Base-by-base conservation (phyloP, 2,888 invertebrate species). In the Drosophila nr. perissopoda region DNA sequence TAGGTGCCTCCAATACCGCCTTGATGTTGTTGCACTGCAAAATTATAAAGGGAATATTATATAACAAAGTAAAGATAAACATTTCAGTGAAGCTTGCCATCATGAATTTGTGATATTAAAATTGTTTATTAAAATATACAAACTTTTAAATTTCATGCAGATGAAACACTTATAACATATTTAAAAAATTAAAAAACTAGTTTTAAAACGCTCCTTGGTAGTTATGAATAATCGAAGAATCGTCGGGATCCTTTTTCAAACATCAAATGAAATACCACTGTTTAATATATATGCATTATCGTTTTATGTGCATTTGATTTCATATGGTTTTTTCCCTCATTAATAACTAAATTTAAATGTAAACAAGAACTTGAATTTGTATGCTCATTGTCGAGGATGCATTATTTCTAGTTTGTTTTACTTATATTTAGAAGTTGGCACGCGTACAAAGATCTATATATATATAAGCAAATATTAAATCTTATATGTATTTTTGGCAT, bases 1-100 rank as follows among this genome's bases (percentile, higher is more conserved):
- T 89, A 89, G 78, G 84, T 76, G 78, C 88, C 89, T 72, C 83
- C 85, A 34, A 82, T 70, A 67, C 91, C 92, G 82, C 92, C 92
- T 78, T 90, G 90, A 80, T 89, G 91, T 84, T 90, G 90, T 79
- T 88, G 84, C 66, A 90, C 90, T 91, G 83, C 21, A 82, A 84
- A 80, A 71, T 76, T 62, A 65, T 71, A 68, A 66, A 16, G 34
- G 54, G 16, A 40, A 70, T 27, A 42, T 16, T 60, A 48, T 74
- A 25, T 2, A 42, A 27, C 25, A 34, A 40, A 31, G n/a, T 33
- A 54, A 34, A 38, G 27, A 27, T 36, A 16, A 21, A 18, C 18
- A 38, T 38, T 21, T 42, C 10, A 27, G 11, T 46, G 46, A 56
- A 56, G 51, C 73, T 42, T 21, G 53, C 33, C 13, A 34, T 11